phyloP scores from a whole-genome alignment of 2,888 invertebrate genomes.

The Drosophila mercatorum region DNA sequence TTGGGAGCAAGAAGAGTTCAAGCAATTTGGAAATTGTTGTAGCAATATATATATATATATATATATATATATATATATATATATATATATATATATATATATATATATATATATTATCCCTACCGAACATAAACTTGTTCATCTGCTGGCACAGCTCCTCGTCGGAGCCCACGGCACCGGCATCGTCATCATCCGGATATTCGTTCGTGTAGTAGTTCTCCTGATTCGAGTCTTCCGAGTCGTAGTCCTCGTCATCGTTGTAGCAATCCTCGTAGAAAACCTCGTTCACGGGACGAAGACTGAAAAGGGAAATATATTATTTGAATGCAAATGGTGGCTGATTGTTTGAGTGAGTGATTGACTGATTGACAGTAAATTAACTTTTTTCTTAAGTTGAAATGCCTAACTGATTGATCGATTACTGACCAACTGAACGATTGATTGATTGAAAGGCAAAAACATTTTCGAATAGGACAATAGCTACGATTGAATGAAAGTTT shows the following conservation, averaged over 20 bases:
- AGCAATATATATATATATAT: neutral
- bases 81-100: neutral
- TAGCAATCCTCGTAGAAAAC: conserved; percentile 81
- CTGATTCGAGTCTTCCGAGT: conserved; percentile 90
- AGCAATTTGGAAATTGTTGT: neutral
- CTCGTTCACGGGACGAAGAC: conserved; percentile 80
- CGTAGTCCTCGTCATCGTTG: conserved; percentile 85
- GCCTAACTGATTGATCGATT: too few relatives aligned
- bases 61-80: too few relatives aligned
- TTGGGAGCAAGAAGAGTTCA: neutral
- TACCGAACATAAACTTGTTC: conserved; percentile 84
- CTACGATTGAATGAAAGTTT: too few relatives aligned
- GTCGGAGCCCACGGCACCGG: conserved; percentile 85
- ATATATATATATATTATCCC: neutral
- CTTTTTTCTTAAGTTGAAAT: too few relatives aligned
- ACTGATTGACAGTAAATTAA: too few relatives aligned
- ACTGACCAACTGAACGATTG: too few relatives aligned
- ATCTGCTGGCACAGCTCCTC: conserved; percentile 88
- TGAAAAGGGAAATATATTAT: conserved; percentile 37
- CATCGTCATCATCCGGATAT: conserved; percentile 90
- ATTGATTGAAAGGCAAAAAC: too few relatives aligned
- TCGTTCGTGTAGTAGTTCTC: conserved; percentile 92
- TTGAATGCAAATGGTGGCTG: too few relatives aligned
- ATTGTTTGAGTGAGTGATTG: neutral
- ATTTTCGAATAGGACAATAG: too few relatives aligned